Base-by-base conservation (phyloP, 2,888 invertebrate species). In the Dicyrtoma fusca region DNA sequence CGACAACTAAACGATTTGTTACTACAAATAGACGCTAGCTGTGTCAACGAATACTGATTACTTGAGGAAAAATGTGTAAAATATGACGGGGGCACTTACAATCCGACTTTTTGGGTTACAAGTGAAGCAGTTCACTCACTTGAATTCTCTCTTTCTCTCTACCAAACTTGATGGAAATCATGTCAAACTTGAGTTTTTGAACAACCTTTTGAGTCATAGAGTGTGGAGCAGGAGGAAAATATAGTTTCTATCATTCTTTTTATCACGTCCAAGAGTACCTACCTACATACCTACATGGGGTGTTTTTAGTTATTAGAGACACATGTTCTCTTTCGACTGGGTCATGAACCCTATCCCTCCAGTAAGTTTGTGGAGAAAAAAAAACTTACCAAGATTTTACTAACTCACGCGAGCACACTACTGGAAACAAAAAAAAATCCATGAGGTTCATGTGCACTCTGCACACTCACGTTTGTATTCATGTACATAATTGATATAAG, bases 271-370 rank as follows among this genome's bases (percentile, higher is more conserved):
- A 44, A 61, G 61, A 61, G 61, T 42, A n/a, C n/a, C n/a, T n/a
- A n/a, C n/a, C n/a, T n/a, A n/a, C n/a, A n/a, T n/a, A n/a, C n/a
- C 4, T 34, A 59, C 44, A 44, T 61, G 61, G 61, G 61, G 61
- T 61, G 61, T 61, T 61, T 61, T 49, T 63, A 64, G 64, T 49
- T 51, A 51, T 49, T 63, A 64, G n/a, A n/a, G 51, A 49, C 64
- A 64, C 51, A 64, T 64, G 64, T 64, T 64, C 34, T 51, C 5
- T 64, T 64, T 64, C 64, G 64, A 17, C 49, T 26, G 64, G 64
- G 64, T 64, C 49, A 64, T 64, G 64, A 49, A 64, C 64, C 64
- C 51, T 49, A 19, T 64, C 51, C 64, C 64, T 51, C 51, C 47
- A 13, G 64, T 49, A 64, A 45, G 62, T 45, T 45, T 23, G 13